Evolutionary conservation across 2,888 invertebrate genomes (phyloP), one percentile per base, ranked within the genome.

Genomic region (Cistogaster globosa): DNA sequence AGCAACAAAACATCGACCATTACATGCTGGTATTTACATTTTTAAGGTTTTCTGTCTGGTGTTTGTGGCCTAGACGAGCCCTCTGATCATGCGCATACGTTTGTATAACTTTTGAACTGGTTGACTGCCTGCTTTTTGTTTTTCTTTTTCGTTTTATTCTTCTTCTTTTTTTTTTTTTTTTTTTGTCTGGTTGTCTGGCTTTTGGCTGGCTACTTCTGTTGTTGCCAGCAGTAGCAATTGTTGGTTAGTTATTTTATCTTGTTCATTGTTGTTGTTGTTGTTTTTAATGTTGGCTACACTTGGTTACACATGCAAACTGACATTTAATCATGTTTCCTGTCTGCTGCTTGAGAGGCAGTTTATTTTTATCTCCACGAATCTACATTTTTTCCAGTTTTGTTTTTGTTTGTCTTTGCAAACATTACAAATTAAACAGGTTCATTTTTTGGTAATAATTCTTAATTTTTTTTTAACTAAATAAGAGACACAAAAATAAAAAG

Each of bases 281-380:
- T 26, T n/a, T n/a, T n/a, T n/a, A n/a, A n/a, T n/a, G 2, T 32
- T 32, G 58, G 18, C 58, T 68, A 42, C 68, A 77, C 69, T 69
- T 48, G 65, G 71, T 76, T 71, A 67, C 84, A 84, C 55, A n/a
- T n/a, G 71, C 62, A 76, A 76, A 26, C 71, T 78, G 84, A 77
- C 84, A 82, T 63, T 81, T 65, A 81, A 81, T 82, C 74, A 81
- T 81, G 84, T 77, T 85, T 81, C 84, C 84, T 85, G 84, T 85
- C 84, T 85, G 83, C 77, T 62, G 57, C 72, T 58, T 58, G 48
- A 69, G 53, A 69, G 55, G 57, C 57, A 63, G 32, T 75, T 68
- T 53, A 69, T 63, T 55, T 62, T 38, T 63, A 76, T 53, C 12
- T 76, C 63, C 68, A 74, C 62, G 42, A 77, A 68, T 62, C 2